A percentile compares a stretch with the other conserved stretches of the same genome.
Evolutionary conservation across 2,888 invertebrate genomes (phyloP).

Genomic region (Leptothorax acervorum): DNA sequence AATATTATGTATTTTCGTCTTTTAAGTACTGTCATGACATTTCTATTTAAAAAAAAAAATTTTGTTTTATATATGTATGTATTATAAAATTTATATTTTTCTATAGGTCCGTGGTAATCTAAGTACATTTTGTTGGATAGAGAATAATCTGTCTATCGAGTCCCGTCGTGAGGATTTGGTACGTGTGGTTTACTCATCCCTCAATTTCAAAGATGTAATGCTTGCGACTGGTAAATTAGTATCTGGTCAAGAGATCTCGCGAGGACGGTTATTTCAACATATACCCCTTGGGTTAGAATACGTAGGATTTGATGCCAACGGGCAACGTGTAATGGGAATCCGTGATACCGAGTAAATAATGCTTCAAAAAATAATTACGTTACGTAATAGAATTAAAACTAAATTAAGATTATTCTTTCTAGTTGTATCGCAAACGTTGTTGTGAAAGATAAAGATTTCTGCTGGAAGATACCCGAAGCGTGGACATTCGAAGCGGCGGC

Average conservation of each 20-base stretch:
- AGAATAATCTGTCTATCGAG: constrained; percentile 77
- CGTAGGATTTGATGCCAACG: constrained; percentile 87
- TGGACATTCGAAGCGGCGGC: constrained; percentile 89
- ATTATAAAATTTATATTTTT: too few species aligned
- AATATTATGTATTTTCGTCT: too few species aligned
- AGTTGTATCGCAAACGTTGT: neutral
- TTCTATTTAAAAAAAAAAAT: too few species aligned
- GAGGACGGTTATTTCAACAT: constrained; percentile 88
- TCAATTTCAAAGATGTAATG: constrained; percentile 25
- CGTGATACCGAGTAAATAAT: constrained; percentile 72
- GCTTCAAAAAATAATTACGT: neutral
- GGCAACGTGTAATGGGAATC: constrained; percentile 85
- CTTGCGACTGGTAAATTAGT: neutral
- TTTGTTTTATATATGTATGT: too few species aligned
- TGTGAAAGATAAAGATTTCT: constrained; percentile 40
- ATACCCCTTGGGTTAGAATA: constrained; percentile 92
- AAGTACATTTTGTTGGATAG: constrained; percentile 86
- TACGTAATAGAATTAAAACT: neutral
- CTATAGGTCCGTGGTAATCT: constrained; percentile 92
- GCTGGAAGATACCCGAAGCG: constrained; percentile 87
- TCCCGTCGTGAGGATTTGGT: constrained; percentile 36
- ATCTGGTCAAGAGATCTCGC: constrained; percentile 79
- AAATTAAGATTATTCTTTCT: neutral
- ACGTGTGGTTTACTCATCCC: neutral
- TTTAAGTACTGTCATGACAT: too few species aligned